phyloP scores from a whole-genome alignment of 2,888 invertebrate genomes.

The Ischnura elegans region DNA sequence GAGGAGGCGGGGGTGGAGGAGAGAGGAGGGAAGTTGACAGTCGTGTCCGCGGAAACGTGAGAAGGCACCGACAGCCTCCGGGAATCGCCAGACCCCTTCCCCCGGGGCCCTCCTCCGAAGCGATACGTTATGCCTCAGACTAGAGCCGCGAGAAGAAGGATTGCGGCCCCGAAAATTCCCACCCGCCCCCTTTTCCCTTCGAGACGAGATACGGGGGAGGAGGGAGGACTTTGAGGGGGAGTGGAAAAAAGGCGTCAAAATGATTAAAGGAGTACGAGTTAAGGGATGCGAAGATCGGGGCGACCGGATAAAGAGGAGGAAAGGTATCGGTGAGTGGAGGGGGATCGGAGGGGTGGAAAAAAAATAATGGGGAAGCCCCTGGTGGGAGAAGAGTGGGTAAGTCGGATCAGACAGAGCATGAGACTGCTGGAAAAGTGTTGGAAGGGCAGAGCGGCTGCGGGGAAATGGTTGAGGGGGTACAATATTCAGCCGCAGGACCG shows the following conservation, averaged over 20 bases:
- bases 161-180: neutral
- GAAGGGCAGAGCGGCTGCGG: neutral
- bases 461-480: neutral
- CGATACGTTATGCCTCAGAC: neutral
- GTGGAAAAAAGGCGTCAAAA: constrained; percentile 49
- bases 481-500: too few relatives aligned
- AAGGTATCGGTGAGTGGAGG: neutral
- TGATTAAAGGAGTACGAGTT: constrained; percentile 60
- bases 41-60: constrained; percentile 3
- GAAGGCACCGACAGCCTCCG: neutral
- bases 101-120: neutral
- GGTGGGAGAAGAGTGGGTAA: neutral
- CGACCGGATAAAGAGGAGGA: constrained; percentile 14
- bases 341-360: neutral
- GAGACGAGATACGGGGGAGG: too few relatives aligned
- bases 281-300: constrained; percentile 57
- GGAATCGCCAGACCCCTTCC: neutral
- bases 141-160: neutral
- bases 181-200: neutral
- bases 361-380: constrained; percentile 3
- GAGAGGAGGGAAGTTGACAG: neutral
- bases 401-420: too few relatives aligned
- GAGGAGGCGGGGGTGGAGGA: too few relatives aligned
- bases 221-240: neutral
- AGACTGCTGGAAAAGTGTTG: neutral